Percentiles rank a stretch among this genome's conserved stretches.
These are phyloP conservation scores for Anhinga rufa DNA, from an alignment of 2,113 vertebrate genomes.

Conservation along the genomic window DNA sequence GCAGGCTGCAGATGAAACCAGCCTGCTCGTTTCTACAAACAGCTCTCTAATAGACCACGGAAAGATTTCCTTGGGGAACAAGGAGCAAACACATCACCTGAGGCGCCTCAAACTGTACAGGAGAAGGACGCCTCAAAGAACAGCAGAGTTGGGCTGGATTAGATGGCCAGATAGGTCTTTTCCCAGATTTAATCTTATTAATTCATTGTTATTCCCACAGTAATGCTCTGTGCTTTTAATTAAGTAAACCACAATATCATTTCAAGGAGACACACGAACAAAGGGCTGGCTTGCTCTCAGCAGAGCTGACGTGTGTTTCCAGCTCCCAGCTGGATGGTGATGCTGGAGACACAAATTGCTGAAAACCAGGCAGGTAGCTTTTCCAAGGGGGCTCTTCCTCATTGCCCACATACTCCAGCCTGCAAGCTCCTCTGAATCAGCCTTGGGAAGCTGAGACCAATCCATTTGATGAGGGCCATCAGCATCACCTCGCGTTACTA, in stretches of 20 bases:
- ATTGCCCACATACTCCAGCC: background rate
- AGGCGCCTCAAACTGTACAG: background rate
- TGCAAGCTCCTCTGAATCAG: background rate
- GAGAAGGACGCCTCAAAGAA: background rate
- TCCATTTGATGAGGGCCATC: rapidly evolving
- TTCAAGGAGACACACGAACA: background rate
- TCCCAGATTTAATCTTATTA: background rate
- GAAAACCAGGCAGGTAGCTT: background rate
- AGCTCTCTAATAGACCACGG: background rate
- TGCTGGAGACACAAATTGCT: background rate
- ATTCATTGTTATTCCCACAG: background rate
- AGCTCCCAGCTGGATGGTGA: background rate
- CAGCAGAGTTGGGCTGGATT: background rate
- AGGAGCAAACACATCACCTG: background rate
- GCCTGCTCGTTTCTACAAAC: background rate
- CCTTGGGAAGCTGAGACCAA: background rate
- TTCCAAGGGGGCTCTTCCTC: background rate
- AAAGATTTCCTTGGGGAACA: background rate
- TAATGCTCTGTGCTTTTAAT: background rate
- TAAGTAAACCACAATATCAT: background rate
- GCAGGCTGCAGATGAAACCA: background rate
- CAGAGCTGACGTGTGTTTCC: background rate
- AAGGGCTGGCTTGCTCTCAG: background rate
- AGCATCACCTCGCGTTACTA: rapidly evolving
- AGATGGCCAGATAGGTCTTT: background rate